A percentile compares a stretch with the other conserved stretches of the same genome.
These are phyloP conservation scores for Seriola dumerili DNA, from an alignment of 2,113 vertebrate species.

Conservation along the genomic window DNA sequence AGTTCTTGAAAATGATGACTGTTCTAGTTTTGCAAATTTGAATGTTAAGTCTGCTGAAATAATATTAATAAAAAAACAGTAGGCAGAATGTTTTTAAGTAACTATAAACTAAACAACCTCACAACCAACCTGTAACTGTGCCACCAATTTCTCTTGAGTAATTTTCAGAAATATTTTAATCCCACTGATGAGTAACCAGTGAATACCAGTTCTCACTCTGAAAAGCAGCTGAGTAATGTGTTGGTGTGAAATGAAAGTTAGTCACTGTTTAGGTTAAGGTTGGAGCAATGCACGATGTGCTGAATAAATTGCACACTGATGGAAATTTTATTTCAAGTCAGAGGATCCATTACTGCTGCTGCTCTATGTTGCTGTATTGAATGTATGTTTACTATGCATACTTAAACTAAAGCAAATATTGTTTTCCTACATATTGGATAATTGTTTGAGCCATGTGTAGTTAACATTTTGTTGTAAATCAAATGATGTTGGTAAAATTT, in stretches of 20 bases:
- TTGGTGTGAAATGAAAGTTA: constrained; percentile 36
- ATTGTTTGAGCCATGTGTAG: neutral
- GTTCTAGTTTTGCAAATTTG: too few species aligned
- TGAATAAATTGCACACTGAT: constrained; percentile 45
- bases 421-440: constrained; percentile 12
- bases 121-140: neutral
- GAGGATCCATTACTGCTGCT: constrained; percentile 16
- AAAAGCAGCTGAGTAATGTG: constrained; percentile 2
- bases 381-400: neutral
- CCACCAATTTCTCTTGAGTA: constrained; percentile 3
- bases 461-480: constrained; percentile 8
- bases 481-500: neutral
- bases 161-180: constrained; percentile 8
- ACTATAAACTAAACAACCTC: neutral
- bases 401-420: constrained; percentile 17
- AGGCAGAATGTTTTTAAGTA: neutral
- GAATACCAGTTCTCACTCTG: neutral
- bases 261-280: constrained; percentile 29
- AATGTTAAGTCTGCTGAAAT: too few species aligned
- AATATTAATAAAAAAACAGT: neutral
- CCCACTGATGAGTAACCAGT: constrained; percentile 3
- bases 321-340: constrained; percentile 29
- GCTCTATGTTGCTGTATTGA: neutral
- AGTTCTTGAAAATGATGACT: too few species aligned
- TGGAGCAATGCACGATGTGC: constrained; percentile 17